phyloP scores from a whole-genome alignment of 2,113 vertebrate genomes.

The Pao palembangensis region DNA sequence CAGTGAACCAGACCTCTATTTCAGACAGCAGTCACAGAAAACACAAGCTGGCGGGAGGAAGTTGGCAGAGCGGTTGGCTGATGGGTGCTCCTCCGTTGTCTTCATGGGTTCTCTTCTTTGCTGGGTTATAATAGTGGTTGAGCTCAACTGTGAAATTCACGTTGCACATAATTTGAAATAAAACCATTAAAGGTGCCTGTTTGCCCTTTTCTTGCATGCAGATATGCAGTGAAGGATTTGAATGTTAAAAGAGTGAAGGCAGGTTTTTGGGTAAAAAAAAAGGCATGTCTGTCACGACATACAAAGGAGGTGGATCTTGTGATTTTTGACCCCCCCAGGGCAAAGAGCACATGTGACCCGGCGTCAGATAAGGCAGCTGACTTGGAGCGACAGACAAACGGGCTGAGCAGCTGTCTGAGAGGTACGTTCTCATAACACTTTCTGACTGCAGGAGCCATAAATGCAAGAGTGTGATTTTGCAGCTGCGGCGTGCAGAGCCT shows the following conservation, averaged over 20 bases:
- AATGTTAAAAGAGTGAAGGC: background rate
- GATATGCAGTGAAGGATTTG: background rate
- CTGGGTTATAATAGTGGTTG: constrained; percentile 70
- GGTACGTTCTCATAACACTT: constrained; percentile 10
- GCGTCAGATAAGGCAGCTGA: constrained; percentile 2
- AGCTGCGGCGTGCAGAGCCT: no score
- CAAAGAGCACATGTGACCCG: constrained; percentile 39
- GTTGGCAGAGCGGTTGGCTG: constrained; percentile 4
- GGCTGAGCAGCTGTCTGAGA: background rate
- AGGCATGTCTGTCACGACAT: background rate
- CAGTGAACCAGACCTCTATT: constrained; percentile 41
- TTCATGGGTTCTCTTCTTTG: constrained; percentile 44
- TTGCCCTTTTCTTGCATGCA: background rate
- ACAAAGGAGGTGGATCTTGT: background rate
- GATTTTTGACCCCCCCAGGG: background rate
- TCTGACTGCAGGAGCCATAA: background rate
- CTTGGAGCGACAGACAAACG: background rate
- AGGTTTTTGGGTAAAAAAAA: background rate
- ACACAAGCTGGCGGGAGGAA: constrained; percentile 56
- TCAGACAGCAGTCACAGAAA: constrained; percentile 63
- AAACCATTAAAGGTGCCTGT: constrained; percentile 58
- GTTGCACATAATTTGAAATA: constrained; percentile 82
- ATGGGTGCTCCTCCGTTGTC: constrained; percentile 2
- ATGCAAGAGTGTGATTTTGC: no score
- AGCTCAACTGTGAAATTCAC: constrained; percentile 83